phyloP scores from a whole-genome alignment of 1,140 invertebrate genomes.

The Acromyrmex echinatior region DNA sequence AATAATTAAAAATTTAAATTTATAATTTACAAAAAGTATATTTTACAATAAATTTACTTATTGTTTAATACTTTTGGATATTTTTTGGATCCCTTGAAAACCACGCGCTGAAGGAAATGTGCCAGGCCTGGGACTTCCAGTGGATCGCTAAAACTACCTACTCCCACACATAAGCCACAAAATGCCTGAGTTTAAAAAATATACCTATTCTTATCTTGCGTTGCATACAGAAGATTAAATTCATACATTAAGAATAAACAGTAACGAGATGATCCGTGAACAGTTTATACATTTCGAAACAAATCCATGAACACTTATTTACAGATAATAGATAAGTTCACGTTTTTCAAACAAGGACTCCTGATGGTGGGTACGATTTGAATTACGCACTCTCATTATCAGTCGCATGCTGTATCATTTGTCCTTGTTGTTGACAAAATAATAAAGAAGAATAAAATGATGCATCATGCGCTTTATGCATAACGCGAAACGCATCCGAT shows the following conservation, averaged over 20 bases:
- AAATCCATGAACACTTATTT: too few relatives aligned
- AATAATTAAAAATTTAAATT: not conserved
- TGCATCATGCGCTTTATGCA: too few relatives aligned
- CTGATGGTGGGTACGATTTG: too few relatives aligned
- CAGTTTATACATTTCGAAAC: too few relatives aligned
- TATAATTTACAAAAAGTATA: not conserved
- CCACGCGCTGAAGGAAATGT: conserved; percentile 98
- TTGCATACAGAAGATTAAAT: not conserved
- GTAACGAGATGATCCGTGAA: too few relatives aligned
- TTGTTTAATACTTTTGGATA: conserved; percentile 88
- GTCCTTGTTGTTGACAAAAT: too few relatives aligned
- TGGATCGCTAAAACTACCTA: conserved; percentile 92
- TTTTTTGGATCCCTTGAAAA: conserved; percentile 97
- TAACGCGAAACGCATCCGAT: not conserved
- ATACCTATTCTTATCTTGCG: not conserved
- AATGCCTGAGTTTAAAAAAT: conserved; percentile 88
- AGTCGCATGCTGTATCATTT: too few relatives aligned
- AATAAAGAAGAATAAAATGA: too few relatives aligned
- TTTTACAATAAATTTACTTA: not conserved
- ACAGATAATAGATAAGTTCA: too few relatives aligned
- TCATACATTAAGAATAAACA: not conserved
- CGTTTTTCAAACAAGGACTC: too few relatives aligned
- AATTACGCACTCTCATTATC: too few relatives aligned
- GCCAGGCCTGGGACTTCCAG: conserved; percentile 94
- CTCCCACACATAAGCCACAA: conserved; percentile 90